Evolutionary conservation across 2,797 vertebrate genomes (phyloP).

Genomic region (Gouania willdenowi): DNA sequence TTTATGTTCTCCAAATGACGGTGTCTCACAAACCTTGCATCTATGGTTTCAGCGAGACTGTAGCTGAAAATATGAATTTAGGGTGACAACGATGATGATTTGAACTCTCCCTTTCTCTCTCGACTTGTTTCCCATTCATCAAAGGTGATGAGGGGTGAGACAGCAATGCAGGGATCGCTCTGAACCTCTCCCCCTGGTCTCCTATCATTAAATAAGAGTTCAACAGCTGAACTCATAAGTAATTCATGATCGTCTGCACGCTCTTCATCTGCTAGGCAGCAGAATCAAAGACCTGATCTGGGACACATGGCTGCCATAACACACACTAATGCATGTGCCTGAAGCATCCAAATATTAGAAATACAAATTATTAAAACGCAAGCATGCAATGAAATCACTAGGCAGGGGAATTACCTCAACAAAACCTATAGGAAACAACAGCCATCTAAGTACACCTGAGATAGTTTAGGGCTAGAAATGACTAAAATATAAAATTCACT

Average conservation of each 20-base stretch:
- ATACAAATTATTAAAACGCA: too few species aligned
- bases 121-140: conserved; percentile 49
- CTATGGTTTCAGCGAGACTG: conserved; percentile 17
- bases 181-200: conserved; percentile 31
- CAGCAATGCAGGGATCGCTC: conserved; percentile 21
- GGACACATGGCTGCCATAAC: conserved; percentile 29
- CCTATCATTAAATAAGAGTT: conserved; percentile 70
- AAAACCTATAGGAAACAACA: too few species aligned
- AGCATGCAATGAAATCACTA: too few species aligned
- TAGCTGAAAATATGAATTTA: conserved; percentile 17
- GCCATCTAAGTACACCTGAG: too few species aligned
- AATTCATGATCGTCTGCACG: conserved; percentile 65
- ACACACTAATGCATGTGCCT: not conserved
- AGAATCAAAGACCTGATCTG: conserved; percentile 58
- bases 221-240: conserved; percentile 65
- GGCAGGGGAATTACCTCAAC: too few species aligned
- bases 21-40: conserved; percentile 21
- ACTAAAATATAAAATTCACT: too few species aligned
- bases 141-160: conserved; percentile 46
- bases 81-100: conserved; percentile 28
- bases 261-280: conserved; percentile 46
- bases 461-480: too few species aligned
- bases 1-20: conserved; percentile 30
- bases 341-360: not conserved
- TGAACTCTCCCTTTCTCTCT: conserved; percentile 1